Base-by-base conservation (phyloP, 30 jellyfish, hydroid and myxozoan species). In the Clytia hemisphaerica region DNA sequence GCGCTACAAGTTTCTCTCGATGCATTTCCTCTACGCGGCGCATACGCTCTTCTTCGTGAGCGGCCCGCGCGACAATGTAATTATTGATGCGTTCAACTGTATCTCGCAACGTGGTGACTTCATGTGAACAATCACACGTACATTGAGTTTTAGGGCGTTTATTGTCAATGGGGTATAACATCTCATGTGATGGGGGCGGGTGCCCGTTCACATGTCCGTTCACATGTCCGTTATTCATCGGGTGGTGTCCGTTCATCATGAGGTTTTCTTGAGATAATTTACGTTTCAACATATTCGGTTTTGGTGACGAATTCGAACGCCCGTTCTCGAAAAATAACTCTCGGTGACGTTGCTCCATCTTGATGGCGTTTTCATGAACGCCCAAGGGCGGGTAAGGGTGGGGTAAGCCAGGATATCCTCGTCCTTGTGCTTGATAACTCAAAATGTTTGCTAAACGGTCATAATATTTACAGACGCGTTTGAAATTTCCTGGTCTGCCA, bases 261-360 rank as follows among this genome's bases (percentile, higher is more conserved):
- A 67, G 37, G 29, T 65, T 65, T 4, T 29, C 21, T 2, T 48
- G 31, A 32, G 21, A 19, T 29, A 66, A 62, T 47, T 69, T 79
- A 0, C 93, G 93, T 61, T 79, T 79, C 38, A 76, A 46, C 21
- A 75, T 75, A 0, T 78, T 78, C 15, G 93, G 93, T 36, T 75
- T 76, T 62, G 60, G 93, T 10, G 82, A 53, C 28, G 92, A 83
- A 50, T 50, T 70, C 44, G 32, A 36, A 1, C 73, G 68, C 42
- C 83, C 71, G 42, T 79, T 74, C 18, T 63, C 62, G 58, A 79
- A 79, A 3, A 67, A 49, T 67, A 83, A 12, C 60, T 69, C 29
- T 83, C 32, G 16, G 67, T 80, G 32, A 66, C 55, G 63, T 79
- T 79, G 21, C 83, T 42, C 34, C 84, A 79, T 25, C 69, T 80